phyloP scores from a whole-genome alignment of 2,797 vertebrate genomes.

The Acrossocheilus fasciatus region DNA sequence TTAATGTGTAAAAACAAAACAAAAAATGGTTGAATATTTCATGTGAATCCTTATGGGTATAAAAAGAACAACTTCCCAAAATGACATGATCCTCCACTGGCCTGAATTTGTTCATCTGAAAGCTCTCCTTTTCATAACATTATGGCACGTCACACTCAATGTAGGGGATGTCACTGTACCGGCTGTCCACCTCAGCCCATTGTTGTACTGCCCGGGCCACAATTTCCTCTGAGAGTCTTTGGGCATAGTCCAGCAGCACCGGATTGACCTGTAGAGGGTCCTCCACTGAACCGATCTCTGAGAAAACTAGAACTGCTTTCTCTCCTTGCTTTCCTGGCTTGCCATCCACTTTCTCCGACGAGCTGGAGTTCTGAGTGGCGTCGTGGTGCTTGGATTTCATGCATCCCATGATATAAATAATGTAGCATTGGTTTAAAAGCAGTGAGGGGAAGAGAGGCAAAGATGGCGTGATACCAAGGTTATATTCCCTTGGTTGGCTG shows the following conservation, averaged over 20 bases:
- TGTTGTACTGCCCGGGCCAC: slow-evolving; percentile 89
- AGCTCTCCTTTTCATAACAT: slow-evolving; percentile 52
- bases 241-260: slow-evolving; percentile 86
- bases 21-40: background rate
- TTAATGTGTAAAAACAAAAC: slow-evolving; percentile 4
- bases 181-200: slow-evolving; percentile 89
- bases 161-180: slow-evolving; percentile 93
- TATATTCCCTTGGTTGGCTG: slow-evolving; percentile 20
- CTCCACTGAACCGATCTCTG: slow-evolving; percentile 64
- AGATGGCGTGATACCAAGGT: slow-evolving; percentile 4
- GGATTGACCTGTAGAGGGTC: slow-evolving; percentile 68
- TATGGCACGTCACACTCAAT: slow-evolving; percentile 92
- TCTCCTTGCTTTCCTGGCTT: slow-evolving; percentile 70
- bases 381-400: slow-evolving; percentile 92
- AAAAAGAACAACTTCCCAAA: background rate
- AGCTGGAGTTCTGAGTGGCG: slow-evolving; percentile 72
- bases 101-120: background rate
- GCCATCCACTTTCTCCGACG: slow-evolving; percentile 66
- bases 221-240: slow-evolving; percentile 90
- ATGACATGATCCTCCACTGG: background rate
- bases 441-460: slow-evolving; percentile 12
- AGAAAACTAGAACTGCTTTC: slow-evolving; percentile 74
- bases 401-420: slow-evolving; percentile 89
- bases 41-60: slow-evolving; percentile 8
- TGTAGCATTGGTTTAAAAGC: slow-evolving; percentile 68